These are phyloP conservation scores for Drosophila quinaria DNA, from an alignment of 2,888 invertebrate species.

Conservation along the genomic window DNA sequence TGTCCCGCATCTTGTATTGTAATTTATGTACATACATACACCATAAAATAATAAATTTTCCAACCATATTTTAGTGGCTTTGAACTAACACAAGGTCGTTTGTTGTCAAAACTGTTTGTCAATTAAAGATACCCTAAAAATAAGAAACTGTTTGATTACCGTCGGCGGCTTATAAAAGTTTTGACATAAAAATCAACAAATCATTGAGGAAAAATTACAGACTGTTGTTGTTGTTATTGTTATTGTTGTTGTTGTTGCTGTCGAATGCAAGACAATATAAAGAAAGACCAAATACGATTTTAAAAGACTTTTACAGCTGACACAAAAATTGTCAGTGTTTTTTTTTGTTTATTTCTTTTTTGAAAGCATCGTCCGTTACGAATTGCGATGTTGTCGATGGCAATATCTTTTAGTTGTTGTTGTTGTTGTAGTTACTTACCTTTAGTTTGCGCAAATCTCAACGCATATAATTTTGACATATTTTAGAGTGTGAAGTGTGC, in stretches of 20 bases:
- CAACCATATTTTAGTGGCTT: conserved; percentile 37
- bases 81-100: conserved; percentile 61
- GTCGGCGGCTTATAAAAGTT: conserved; percentile 38
- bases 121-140: conserved; percentile 22
- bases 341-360: conserved; percentile 12
- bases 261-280: conserved; percentile 46
- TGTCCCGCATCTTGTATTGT: conserved; percentile 41
- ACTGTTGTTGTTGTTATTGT: conserved; percentile 19
- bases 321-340: conserved; percentile 36
- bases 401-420: conserved; percentile 33
- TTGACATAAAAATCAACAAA: conserved; percentile 47
- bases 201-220: conserved; percentile 42
- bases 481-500: conserved; percentile 66
- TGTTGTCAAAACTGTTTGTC: conserved; percentile 16
- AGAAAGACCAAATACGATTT: conserved; percentile 56
- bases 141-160: conserved; percentile 42
- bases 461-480: conserved; percentile 62
- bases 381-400: conserved; percentile 49
- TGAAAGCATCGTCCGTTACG: conserved; percentile 57
- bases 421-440: conserved; percentile 22
- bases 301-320: conserved; percentile 53
- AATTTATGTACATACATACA: background rate
- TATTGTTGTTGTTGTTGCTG: conserved; percentile 21
- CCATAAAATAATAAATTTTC: conserved; percentile 24
- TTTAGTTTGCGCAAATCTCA: conserved; percentile 61